These are phyloP conservation scores for Eremophila alpestris DNA, from an alignment of 2,797 vertebrate species.

Conservation along the genomic window DNA sequence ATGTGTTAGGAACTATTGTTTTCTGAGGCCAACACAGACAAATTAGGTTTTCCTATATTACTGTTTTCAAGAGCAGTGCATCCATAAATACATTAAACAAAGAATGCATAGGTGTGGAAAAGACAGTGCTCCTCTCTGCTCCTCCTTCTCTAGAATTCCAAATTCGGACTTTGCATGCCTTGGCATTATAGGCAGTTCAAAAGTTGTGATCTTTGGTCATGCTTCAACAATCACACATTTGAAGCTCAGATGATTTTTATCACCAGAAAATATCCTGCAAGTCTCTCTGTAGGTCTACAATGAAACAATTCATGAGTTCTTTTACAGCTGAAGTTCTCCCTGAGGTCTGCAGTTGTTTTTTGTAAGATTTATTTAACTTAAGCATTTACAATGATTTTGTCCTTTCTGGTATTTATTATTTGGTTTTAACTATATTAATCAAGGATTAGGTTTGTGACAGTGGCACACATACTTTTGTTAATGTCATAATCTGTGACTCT, in stretches of 20 bases:
- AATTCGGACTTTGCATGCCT: neutral
- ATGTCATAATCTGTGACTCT: neutral
- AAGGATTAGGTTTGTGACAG: neutral
- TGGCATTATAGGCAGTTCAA: neutral
- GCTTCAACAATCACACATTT: neutral
- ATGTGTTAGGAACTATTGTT: neutral
- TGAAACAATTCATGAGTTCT: neutral
- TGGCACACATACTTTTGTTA: neutral
- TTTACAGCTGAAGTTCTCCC: neutral
- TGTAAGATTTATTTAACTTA: neutral
- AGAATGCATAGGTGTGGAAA: neutral
- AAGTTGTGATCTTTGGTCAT: neutral
- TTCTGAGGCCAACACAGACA: neutral
- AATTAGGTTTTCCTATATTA: neutral
- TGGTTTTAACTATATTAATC: neutral
- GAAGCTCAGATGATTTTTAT: neutral
- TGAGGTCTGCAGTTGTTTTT: neutral
- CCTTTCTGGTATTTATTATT: neutral
- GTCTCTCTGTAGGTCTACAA: neutral
- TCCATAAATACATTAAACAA: neutral
- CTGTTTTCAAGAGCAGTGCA: neutral
- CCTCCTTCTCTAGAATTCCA: neutral
- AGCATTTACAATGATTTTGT: neutral
- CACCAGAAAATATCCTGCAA: neutral
- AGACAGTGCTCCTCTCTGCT: neutral